Conservation (phyloP, 1,140 invertebrate genomes). For the Triops longicaudatus region DNA sequence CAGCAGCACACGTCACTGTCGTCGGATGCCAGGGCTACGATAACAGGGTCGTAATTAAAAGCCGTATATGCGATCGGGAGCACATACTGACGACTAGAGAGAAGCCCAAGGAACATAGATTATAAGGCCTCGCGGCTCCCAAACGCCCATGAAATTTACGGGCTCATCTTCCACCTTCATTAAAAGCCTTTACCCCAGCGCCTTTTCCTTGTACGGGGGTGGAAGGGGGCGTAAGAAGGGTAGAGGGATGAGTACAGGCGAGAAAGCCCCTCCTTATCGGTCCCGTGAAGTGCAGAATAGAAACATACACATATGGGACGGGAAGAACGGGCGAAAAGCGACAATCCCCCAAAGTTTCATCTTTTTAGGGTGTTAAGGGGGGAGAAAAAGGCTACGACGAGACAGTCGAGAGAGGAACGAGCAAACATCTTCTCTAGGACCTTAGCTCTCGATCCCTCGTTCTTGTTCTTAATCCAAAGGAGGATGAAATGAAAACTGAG, state of each 20-base stretch:
- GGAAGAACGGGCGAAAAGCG: neutral
- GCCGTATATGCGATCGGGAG: slow-evolving; percentile 10
- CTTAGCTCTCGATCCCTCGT: neutral
- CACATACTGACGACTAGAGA: neutral
- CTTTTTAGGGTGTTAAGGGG: neutral
- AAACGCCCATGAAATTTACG: neutral
- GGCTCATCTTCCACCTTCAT: slow-evolving; percentile 14
- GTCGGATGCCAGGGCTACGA: slow-evolving; percentile 3
- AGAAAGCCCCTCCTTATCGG: neutral
- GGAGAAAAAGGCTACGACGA: neutral
- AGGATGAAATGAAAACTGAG: neutral
- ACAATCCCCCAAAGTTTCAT: neutral
- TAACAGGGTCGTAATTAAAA: slow-evolving; percentile 12
- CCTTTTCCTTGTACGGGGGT: neutral
- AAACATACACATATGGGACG: neutral
- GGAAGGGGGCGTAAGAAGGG: no score
- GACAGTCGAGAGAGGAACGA: neutral
- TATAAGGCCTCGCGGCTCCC: slow-evolving; percentile 5
- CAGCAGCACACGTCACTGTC: slow-evolving; percentile 8
- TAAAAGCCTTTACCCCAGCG: neutral
- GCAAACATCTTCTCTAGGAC: neutral
- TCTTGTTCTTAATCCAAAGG: neutral
- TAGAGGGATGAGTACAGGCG: neutral
- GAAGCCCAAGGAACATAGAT: neutral
- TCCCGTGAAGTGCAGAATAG: neutral